phyloP scores from a whole-genome alignment of 2,888 invertebrate genomes.

The Melinaea menophilus region DNA sequence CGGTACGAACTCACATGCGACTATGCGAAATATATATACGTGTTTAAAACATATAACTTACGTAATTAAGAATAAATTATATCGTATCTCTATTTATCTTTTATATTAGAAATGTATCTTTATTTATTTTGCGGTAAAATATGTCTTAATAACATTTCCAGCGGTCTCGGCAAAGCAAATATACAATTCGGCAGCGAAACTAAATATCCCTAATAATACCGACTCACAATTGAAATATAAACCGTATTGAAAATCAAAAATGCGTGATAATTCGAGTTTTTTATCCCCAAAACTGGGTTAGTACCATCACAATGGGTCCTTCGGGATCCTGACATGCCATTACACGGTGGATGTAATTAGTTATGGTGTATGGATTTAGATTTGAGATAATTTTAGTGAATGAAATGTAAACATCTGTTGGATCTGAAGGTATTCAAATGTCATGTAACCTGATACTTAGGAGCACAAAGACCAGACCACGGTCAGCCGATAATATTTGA shows the following conservation, averaged over 20 bases:
- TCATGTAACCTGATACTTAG: slow-evolving; percentile 71
- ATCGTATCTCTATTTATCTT: not conserved
- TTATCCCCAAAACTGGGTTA: slow-evolving; percentile 76
- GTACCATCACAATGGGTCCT: slow-evolving; percentile 63
- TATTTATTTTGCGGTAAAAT: not conserved
- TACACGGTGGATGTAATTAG: slow-evolving; percentile 77
- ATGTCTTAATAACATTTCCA: not conserved
- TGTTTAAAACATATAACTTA: too few species aligned
- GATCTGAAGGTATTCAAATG: slow-evolving; percentile 69
- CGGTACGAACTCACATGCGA: not conserved
- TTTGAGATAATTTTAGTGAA: slow-evolving; percentile 75
- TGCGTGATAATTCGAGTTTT: slow-evolving; percentile 68
- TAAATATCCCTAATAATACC: slow-evolving; percentile 65
- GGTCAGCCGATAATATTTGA: slow-evolving; percentile 49
- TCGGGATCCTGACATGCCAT: slow-evolving; percentile 61
- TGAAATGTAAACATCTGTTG: slow-evolving; percentile 72
- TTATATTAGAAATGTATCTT: not conserved
- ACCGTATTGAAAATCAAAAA: slow-evolving; percentile 66
- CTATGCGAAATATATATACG: not conserved
- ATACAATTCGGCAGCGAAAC: slow-evolving; percentile 40
- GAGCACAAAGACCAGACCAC: slow-evolving; percentile 59
- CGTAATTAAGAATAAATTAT: too few species aligned
- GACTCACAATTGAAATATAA: slow-evolving; percentile 67
- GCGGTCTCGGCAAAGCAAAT: slow-evolving; percentile 15
- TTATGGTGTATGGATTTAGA: slow-evolving; percentile 77